Percentiles rank a stretch among this genome's conserved stretches.
phyloP scores from a whole-genome alignment of 2,797 vertebrate genomes.

The Phoeniculus purpureus region DNA sequence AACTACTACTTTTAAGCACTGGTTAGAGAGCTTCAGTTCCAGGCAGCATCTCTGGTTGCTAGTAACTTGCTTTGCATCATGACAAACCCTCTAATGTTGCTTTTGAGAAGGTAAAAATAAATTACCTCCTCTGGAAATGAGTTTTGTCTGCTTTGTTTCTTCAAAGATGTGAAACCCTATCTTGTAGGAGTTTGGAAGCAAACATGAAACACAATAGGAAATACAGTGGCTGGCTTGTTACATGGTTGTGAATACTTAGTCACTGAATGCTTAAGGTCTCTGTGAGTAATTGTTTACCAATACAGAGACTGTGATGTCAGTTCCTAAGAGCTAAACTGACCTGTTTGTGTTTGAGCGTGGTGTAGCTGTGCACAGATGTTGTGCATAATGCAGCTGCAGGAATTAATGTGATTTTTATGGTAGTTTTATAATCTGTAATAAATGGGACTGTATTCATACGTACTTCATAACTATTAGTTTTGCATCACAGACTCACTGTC shows the following conservation, averaged over 20 bases:
- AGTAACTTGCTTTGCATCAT: background rate
- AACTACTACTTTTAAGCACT: background rate
- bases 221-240: background rate
- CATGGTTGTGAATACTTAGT: background rate
- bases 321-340: background rate
- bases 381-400: background rate
- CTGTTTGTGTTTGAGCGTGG: background rate
- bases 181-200: background rate
- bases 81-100: background rate
- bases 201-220: background rate
- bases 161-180: background rate
- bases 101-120: background rate
- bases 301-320: background rate
- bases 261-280: background rate
- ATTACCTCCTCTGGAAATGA: background rate
- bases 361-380: background rate
- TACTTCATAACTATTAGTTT: background rate
- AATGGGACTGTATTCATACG: background rate
- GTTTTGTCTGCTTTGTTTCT: background rate
- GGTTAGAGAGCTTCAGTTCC: background rate
- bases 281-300: slow-evolving; percentile 21
- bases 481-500: accelerated
- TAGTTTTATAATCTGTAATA: background rate
- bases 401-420: background rate
- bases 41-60: background rate